Evolutionary conservation across 2,888 invertebrate genomes (phyloP), one percentile per base, ranked within the genome.

Genomic region (Mechanitis mazaeus): DNA sequence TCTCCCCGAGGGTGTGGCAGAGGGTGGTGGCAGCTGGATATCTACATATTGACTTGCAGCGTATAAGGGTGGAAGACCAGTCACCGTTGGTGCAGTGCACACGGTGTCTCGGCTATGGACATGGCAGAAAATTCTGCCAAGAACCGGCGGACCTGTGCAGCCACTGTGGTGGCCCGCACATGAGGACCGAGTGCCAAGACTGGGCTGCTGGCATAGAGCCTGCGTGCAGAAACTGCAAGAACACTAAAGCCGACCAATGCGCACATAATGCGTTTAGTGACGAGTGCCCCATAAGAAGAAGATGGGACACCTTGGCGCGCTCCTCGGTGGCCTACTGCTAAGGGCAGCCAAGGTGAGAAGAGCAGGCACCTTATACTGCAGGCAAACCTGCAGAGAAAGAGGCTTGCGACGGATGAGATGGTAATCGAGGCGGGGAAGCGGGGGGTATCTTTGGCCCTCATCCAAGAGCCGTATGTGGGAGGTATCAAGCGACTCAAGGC

Each of bases 401-500:
- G 69, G 35, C 57, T 64, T 1, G 73, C 70, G 3, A 74, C 71
- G 0, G 46, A 57, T 0, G 74, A 75, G 50, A 59, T 72, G 0
- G n/a, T 71, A 0, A 58, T 66, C 12, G 65, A 33, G 7, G 73
- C 71, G 0, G 50, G 54, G n/a, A 54, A 64, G 5, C 54, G 9
- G 1, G 55, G 58, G 0, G 20, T 63, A 0, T 4, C 45, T 1
- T 20, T 72, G 0, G 71, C 72, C 4, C 56, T 75, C 0, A 61
- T 75, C 0, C 75, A 76, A 35, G 75, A 76, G 66, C 74, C 75
- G 0, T 76, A 75, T 47, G 69, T 71, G 3, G 75, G 73, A 0
- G 50, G 35, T 0, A 56, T 7, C 2, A 72, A 72, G 0, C 45
- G n/a, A 0, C 3, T 73, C 0, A 71, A 68, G 46, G 55, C 65